Percentiles rank a stretch among this genome's conserved stretches.
These are phyloP conservation scores for Pionites leucogaster DNA, from an alignment of 2,113 vertebrate species.

Conservation along the genomic window DNA sequence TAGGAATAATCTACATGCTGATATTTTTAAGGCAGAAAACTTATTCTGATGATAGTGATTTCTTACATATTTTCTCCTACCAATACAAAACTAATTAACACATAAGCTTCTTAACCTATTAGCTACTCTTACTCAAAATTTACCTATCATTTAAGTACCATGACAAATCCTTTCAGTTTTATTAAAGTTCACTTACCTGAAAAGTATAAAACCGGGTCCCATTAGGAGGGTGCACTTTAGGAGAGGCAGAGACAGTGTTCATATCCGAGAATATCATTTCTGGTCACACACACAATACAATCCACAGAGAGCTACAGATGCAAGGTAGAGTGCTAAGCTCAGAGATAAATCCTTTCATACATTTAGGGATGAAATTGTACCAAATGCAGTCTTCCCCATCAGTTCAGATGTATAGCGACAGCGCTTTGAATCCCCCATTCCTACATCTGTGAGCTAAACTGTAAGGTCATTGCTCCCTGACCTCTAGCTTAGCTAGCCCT, in stretches of 20 bases:
- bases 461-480: slow-evolving; percentile 55
- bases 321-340: slow-evolving; percentile 70
- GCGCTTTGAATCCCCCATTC: slow-evolving; percentile 61
- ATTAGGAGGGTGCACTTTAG: slow-evolving; percentile 95
- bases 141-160: slow-evolving; percentile 26
- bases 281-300: slow-evolving; percentile 78
- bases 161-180: slow-evolving; percentile 21
- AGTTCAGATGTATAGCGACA: slow-evolving; percentile 45
- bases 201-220: slow-evolving; percentile 96
- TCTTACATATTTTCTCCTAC: background rate
- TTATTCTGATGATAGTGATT: background rate
- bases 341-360: slow-evolving; percentile 76
- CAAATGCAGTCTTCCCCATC: slow-evolving; percentile 77
- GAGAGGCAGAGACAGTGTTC: slow-evolving; percentile 92
- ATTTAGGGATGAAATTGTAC: slow-evolving; percentile 66
- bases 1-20: background rate
- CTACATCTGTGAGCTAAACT: slow-evolving; percentile 60
- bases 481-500: slow-evolving; percentile 56
- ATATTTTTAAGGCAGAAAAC: background rate
- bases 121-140: slow-evolving; percentile 55
- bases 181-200: slow-evolving; percentile 87
- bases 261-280: slow-evolving; percentile 99
- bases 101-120: slow-evolving; percentile 13
- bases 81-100: slow-evolving; percentile 8
- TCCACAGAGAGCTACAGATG: slow-evolving; percentile 79